phyloP scores from a whole-genome alignment of 1,140 invertebrate genomes.

The Mactra quadrangularis region DNA sequence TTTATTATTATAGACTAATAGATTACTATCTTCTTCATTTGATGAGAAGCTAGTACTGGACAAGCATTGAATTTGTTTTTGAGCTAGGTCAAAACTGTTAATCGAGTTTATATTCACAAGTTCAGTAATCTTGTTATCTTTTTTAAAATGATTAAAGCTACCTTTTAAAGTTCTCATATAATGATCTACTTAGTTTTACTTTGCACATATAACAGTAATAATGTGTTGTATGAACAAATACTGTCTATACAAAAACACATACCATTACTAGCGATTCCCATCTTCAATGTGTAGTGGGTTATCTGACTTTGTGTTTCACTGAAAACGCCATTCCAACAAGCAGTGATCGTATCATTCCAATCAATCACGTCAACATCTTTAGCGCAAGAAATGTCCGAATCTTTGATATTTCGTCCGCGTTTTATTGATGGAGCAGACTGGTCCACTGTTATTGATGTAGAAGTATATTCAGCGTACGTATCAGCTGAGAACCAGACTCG shows the following conservation, averaged over 20 bases:
- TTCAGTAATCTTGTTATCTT: no score
- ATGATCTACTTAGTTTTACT: no score
- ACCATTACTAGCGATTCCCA: slow-evolving; percentile 1
- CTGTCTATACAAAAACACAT: neutral
- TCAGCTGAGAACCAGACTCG: neutral
- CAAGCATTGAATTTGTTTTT: no score
- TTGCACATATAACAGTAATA: no score
- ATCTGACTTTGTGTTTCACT: slow-evolving; percentile 11
- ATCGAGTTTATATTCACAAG: no score
- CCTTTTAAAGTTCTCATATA: no score
- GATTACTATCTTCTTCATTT: no score
- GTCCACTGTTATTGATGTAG: neutral
- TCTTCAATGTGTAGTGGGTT: neutral
- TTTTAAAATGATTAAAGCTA: no score
- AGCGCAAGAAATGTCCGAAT: neutral
- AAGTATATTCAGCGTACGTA: neutral
- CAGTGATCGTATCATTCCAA: slow-evolving; percentile 6
- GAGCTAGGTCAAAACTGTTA: no score
- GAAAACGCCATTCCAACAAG: slow-evolving; percentile 15
- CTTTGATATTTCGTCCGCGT: neutral
- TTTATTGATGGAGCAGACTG: neutral
- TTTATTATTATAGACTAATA: no score
- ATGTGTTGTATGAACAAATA: no score
- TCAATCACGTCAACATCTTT: slow-evolving; percentile 4
- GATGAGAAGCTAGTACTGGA: no score